Conservation (phyloP, 2,797 vertebrate genomes). For the Megaceryle alcyon region DNA sequence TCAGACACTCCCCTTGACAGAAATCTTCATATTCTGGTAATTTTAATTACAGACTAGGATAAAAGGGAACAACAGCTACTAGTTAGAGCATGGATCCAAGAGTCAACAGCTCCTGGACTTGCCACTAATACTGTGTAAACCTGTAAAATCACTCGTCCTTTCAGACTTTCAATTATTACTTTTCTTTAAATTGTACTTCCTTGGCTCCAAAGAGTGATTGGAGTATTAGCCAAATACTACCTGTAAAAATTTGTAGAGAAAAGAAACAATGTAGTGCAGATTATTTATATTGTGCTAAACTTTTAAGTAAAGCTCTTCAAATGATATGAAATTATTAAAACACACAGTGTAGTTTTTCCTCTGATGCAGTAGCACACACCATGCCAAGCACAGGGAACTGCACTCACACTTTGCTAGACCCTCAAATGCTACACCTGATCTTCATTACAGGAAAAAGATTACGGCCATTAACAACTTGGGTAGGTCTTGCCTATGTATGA, state of each 20-base stretch:
- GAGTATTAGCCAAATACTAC: neutral
- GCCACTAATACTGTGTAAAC: neutral
- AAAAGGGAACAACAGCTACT: neutral
- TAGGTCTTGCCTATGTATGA: neutral
- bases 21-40: neutral
- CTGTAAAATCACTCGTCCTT: neutral
- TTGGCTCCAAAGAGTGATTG: neutral
- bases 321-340: neutral
- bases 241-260: neutral
- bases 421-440: neutral
- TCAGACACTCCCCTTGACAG: neutral
- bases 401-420: neutral
- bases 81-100: neutral
- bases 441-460: neutral
- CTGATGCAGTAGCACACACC: rapidly evolving
- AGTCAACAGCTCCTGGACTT: neutral
- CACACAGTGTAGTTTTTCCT: neutral
- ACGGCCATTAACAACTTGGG: neutral
- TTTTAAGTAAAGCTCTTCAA: neutral
- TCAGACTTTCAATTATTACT: neutral
- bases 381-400: neutral
- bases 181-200: neutral
- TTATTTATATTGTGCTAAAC: neutral
- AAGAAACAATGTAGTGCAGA: neutral
- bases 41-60: neutral